Evolutionary conservation across 2,888 invertebrate species (phyloP).

Genomic region (Hydriomena furcata): DNA sequence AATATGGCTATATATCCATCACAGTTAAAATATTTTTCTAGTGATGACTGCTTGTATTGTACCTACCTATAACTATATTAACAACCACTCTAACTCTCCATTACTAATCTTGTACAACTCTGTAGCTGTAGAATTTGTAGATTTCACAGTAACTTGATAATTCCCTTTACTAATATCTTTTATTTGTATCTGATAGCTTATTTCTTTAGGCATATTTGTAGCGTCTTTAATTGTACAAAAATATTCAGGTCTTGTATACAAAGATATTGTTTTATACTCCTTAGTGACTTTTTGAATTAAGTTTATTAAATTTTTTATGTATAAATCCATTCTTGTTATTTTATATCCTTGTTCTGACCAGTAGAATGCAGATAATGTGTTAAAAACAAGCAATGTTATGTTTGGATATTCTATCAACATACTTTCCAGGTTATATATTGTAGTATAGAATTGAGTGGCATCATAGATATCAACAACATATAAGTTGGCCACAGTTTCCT

Average conservation of each 20-base stretch:
- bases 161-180: slow-evolving; percentile 27
- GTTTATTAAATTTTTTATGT: slow-evolving; percentile 68
- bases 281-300: slow-evolving; percentile 71
- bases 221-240: slow-evolving; percentile 68
- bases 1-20: neutral
- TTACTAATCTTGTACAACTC: slow-evolving; percentile 42
- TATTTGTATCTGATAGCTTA: slow-evolving; percentile 68
- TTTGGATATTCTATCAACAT: slow-evolving; percentile 60
- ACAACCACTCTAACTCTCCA: slow-evolving; percentile 40
- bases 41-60: neutral
- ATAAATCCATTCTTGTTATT: slow-evolving; percentile 76
- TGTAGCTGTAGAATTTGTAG: slow-evolving; percentile 36
- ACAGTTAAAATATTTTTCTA: neutral
- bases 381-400: slow-evolving; percentile 67
- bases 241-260: slow-evolving; percentile 81
- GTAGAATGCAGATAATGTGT: slow-evolving; percentile 77
- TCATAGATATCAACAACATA: slow-evolving; percentile 66
- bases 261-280: slow-evolving; percentile 73
- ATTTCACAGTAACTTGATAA: slow-evolving; percentile 43
- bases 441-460: slow-evolving; percentile 64
- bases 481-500: slow-evolving; percentile 51
- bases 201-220: slow-evolving; percentile 51
- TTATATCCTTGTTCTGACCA: slow-evolving; percentile 78
- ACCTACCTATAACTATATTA: neutral
- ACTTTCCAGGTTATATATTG: slow-evolving; percentile 70